Evolutionary conservation across 2,888 invertebrate genomes (phyloP).

Genomic region (Lepidochitona cinerea): DNA sequence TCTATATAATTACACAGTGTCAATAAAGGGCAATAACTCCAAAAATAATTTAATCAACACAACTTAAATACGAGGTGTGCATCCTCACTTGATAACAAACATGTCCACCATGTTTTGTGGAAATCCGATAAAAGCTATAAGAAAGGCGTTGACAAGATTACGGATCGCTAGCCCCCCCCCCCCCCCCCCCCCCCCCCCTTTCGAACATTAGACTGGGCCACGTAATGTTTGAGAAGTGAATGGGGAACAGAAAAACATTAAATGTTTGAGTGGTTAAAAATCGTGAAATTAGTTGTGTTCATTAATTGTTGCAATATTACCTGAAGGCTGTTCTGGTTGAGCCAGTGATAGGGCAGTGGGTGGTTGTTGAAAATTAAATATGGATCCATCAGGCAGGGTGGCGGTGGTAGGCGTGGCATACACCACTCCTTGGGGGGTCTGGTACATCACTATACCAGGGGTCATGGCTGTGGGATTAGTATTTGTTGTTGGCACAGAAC

Average conservation of each 20-base stretch:
- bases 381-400: slow-evolving; percentile 54
- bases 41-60: too few relatives aligned
- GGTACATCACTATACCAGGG: slow-evolving; percentile 68
- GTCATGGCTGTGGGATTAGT: slow-evolving; percentile 40
- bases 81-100: too few relatives aligned
- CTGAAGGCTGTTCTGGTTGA: slow-evolving; percentile 32
- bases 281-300: background rate
- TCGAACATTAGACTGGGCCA: background rate
- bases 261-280: background rate
- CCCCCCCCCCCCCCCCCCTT: too few relatives aligned
- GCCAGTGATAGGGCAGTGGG: slow-evolving; percentile 46
- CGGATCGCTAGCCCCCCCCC: too few relatives aligned
- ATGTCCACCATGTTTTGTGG: too few relatives aligned
- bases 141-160: too few relatives aligned
- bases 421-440: slow-evolving; percentile 70
- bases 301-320: background rate
- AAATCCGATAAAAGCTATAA: too few relatives aligned
- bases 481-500: slow-evolving; percentile 6
- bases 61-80: too few relatives aligned
- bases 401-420: slow-evolving; percentile 68
- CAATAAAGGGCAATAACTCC: too few relatives aligned
- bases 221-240: background rate
- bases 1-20: too few relatives aligned
- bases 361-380: slow-evolving; percentile 68
- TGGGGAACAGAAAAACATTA: background rate